Conservation (phyloP, 2,888 invertebrate genomes). For the Cheilosia soror region DNA sequence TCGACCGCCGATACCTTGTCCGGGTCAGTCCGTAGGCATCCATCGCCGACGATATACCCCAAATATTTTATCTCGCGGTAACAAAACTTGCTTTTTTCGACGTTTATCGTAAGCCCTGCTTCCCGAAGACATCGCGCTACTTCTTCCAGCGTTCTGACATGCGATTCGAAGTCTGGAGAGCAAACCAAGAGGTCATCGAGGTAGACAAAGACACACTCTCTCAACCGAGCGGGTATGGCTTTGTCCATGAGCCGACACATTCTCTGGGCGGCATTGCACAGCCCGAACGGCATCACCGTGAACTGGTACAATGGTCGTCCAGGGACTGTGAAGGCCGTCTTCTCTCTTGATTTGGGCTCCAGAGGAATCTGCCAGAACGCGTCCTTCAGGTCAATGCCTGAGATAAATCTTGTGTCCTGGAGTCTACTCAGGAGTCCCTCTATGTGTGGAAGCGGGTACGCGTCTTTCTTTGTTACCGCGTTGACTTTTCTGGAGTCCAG, state of each 20-base stretch:
- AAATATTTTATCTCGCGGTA: conserved; percentile 9
- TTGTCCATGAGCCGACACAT: too few species aligned
- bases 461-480: neutral
- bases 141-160: neutral
- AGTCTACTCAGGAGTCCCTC: too few species aligned
- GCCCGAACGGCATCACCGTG: too few species aligned
- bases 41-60: conserved; percentile 9
- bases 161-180: neutral
- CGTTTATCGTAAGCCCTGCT: neutral
- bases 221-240: neutral
- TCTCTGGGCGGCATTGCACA: too few species aligned
- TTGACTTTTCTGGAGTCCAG: conserved; percentile 4
- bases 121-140: neutral
- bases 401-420: too few species aligned
- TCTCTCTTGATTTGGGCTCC: too few species aligned
- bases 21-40: neutral
- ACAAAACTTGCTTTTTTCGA: neutral
- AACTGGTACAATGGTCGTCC: too few species aligned
- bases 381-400: too few species aligned
- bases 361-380: too few species aligned
- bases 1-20: conserved; percentile 6
- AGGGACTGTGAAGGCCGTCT: too few species aligned
- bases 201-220: conserved; percentile 27
- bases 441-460: too few species aligned
- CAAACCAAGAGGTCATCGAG: conserved; percentile 14